Percentiles rank a stretch among this genome's conserved stretches.
phyloP scores from a whole-genome alignment of 1,140 invertebrate species.

The Nasonia giraulti region DNA sequence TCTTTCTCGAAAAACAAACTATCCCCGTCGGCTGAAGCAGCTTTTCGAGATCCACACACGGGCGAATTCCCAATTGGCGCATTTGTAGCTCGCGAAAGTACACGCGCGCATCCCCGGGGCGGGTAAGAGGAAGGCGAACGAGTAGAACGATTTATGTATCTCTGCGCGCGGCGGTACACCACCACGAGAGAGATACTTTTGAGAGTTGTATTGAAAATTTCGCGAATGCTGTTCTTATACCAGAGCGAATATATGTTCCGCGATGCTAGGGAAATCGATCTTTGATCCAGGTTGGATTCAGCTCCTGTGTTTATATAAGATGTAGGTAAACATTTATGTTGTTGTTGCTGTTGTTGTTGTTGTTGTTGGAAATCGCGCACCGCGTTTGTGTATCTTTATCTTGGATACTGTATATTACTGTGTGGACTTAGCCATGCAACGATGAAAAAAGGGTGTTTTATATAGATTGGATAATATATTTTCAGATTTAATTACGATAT shows the following conservation, averaged over 20 bases:
- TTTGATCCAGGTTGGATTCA: not conserved
- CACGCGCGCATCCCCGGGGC: not conserved
- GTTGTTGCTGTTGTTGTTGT: not conserved
- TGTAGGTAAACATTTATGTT: not conserved
- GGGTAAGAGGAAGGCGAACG: not conserved
- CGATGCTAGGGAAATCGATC: not conserved
- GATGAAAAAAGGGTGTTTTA: not conserved
- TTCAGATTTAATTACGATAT: too few relatives aligned
- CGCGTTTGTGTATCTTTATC: not conserved
- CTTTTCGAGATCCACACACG: not conserved
- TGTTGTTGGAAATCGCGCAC: too few relatives aligned
- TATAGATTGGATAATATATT: not conserved
- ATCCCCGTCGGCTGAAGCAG: not conserved
- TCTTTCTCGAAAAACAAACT: too few relatives aligned
- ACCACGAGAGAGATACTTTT: not conserved
- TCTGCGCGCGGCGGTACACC: not conserved
- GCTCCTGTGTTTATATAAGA: not conserved
- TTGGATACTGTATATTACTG: too few relatives aligned
- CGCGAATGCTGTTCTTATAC: not conserved
- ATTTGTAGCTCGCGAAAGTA: not conserved
- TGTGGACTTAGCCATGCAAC: not conserved
- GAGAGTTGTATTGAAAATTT: slow-evolving; percentile 3
- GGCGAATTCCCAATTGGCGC: slow-evolving; percentile 4
- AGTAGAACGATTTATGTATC: not conserved
- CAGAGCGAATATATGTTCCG: not conserved